Conservation (phyloP, 2,888 invertebrate species). For the Sarcophaga subvicina region DNA sequence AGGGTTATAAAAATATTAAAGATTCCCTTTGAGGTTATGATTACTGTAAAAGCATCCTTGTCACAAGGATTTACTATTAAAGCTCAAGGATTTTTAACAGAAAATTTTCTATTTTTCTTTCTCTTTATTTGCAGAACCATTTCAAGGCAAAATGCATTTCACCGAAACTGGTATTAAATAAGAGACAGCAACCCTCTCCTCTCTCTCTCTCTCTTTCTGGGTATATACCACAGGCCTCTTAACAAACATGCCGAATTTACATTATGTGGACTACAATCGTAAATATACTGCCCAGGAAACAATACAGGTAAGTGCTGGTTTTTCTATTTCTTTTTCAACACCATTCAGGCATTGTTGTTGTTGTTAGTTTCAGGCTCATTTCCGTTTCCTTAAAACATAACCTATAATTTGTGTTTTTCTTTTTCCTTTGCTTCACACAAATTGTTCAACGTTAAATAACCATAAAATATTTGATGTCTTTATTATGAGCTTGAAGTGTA, state of each 20-base stretch:
- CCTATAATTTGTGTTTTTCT: conserved; percentile 13
- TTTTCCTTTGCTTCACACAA: conserved; percentile 39
- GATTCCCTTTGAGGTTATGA: conserved; percentile 45
- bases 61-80: conserved; percentile 40
- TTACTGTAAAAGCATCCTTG: neutral
- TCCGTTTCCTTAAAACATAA: neutral
- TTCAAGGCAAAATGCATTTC: conserved; percentile 20
- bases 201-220: neutral
- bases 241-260: conserved; percentile 79
- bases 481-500: neutral
- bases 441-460: conserved; percentile 15
- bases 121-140: conserved; percentile 38
- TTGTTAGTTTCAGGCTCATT: conserved; percentile 8
- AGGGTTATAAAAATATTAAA: neutral
- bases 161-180: conserved; percentile 12
- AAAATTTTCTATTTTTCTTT: conserved; percentile 25
- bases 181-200: conserved; percentile 20
- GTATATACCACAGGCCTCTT: neutral
- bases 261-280: conserved; percentile 81
- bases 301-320: conserved; percentile 80
- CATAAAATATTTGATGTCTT: conserved; percentile 22
- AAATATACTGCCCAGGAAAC: conserved; percentile 82
- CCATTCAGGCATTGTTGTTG: too few species aligned
- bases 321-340: too few species aligned
- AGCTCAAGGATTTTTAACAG: conserved; percentile 10